Percentiles rank a stretch among this genome's conserved stretches.
Evolutionary conservation across 2,888 invertebrate genomes (phyloP).

Genomic region (Blastobasis lacticolella): DNA sequence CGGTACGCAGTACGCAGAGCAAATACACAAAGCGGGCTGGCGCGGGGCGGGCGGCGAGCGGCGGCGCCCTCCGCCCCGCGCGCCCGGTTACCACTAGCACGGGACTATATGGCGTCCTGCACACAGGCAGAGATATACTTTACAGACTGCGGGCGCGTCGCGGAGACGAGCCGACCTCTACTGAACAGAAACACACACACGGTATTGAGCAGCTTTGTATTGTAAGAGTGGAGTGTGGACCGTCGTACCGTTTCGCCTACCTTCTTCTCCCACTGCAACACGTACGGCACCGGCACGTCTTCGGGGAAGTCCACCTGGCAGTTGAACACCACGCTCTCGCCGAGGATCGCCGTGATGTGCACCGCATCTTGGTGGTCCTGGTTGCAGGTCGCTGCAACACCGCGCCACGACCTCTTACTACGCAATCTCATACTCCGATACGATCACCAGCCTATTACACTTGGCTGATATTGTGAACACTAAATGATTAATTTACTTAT

Average conservation of each 20-base stretch:
- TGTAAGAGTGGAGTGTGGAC: conserved; percentile 72
- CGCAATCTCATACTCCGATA: neutral
- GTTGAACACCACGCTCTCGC: conserved; percentile 97
- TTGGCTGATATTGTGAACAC: no score
- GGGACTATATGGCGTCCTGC: conserved; percentile 55
- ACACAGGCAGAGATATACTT: conserved; percentile 59
- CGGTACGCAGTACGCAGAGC: conserved; percentile 50
- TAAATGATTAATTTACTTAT: no score
- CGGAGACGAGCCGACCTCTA: conserved; percentile 68
- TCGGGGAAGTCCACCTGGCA: conserved; percentile 98
- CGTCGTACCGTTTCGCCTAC: conserved; percentile 97
- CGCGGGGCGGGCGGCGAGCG: conserved; percentile 51
- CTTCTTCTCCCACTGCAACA: conserved; percentile 99
- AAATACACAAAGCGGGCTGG: conserved; percentile 57
- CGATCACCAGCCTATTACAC: no score
- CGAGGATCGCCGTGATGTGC: conserved; percentile 97
- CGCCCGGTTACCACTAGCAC: conserved; percentile 59
- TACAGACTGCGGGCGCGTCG: conserved; percentile 68
- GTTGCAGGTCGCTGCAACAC: conserved; percentile 78
- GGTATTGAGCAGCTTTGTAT: conserved; percentile 73
- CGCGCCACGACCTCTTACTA: neutral
- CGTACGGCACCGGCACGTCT: conserved; percentile 96
- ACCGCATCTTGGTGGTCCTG: conserved; percentile 94
- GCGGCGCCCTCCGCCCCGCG: conserved; percentile 49
- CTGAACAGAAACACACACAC: conserved; percentile 75